Evolutionary conservation across 2,797 vertebrate species (phyloP), one percentile per base, ranked within the genome.

Genomic region (Oreochromis mossambicus): DNA sequence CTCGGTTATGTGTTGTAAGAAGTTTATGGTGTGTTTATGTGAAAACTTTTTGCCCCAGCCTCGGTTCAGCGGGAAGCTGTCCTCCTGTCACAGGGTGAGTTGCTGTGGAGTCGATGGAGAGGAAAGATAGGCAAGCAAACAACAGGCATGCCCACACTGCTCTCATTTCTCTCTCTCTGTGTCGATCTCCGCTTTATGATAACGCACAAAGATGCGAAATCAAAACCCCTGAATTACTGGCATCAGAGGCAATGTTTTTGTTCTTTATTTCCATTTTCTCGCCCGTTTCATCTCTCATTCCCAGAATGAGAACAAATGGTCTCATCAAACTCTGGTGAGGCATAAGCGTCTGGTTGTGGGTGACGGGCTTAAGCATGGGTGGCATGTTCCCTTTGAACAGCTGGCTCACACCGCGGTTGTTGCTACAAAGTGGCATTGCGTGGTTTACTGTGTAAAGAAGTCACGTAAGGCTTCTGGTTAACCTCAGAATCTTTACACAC

Each of bases 191-290:
- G 26, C 78, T 61, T n/a, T 50, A 82, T 17, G 92, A 95, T 95
- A 94, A 94, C 83, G 46, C 80, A 91, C 86, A 88, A 85, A 89
- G 89, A 94, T 92, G 79, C 19, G 70, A 92, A 93, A 92, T 92
- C 88, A 92, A 92, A 63, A 94, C 93, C 89, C 87, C 46, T 70
- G 84, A 88, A 84, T 86, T 85, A 85, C 89, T 80, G 89, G 87
- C 87, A 91, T 89, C 82, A 26, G 83, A 50, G 66, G 87, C 84
- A 83, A 88, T 90, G 91, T 91, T 94, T 94, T 63, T 80, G 46
- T 79, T 83, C 83, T 86, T 79, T 92, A 79, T 88, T 80, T 26
- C 24, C 1, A 15, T 26, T 85, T 43, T 90, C 79, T 81, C 63
- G 52, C 78, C 79, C 79, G 83, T 91, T 90, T 92, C 68, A 88